phyloP scores from a whole-genome alignment of 2,113 vertebrate genomes.

The Rhinichthys klamathensis region DNA sequence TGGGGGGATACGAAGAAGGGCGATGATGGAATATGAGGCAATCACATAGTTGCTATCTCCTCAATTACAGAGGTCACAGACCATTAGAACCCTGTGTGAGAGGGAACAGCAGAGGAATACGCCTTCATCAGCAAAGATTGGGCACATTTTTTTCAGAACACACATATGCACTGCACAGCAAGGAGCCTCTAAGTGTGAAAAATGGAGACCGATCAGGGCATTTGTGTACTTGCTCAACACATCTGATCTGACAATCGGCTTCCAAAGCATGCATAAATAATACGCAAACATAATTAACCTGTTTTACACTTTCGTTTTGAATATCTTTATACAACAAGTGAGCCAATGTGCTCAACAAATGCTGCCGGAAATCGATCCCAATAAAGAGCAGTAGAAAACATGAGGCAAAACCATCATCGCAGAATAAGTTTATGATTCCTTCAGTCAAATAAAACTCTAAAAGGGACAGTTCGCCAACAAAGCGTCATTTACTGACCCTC shows the following conservation, averaged over 20 bases:
- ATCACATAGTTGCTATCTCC: slow-evolving; percentile 12
- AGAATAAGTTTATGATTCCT: not conserved
- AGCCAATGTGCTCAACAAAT: not conserved
- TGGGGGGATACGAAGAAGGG: not conserved
- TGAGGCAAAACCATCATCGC: not conserved
- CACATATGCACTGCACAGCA: slow-evolving; percentile 37
- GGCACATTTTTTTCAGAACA: slow-evolving; percentile 4
- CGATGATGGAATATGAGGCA: slow-evolving; percentile 28
- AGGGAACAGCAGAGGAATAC: slow-evolving; percentile 44
- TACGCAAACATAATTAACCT: not conserved
- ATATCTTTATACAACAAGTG: slow-evolving; percentile 2
- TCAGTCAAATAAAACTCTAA: not conserved
- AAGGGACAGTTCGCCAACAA: not conserved
- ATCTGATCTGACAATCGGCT: slow-evolving; percentile 11
- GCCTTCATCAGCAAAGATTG: slow-evolving; percentile 23
- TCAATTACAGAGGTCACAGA: slow-evolving; percentile 38
- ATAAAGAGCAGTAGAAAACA: not conserved
- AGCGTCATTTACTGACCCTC: not conserved
- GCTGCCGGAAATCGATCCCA: slow-evolving; percentile 8
- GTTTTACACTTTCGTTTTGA: not conserved
- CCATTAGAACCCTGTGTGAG: slow-evolving; percentile 33
- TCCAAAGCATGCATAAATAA: slow-evolving; percentile 1
- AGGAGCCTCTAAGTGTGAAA: slow-evolving; percentile 62
- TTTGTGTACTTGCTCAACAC: slow-evolving; percentile 6
- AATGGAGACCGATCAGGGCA: not conserved